Evolutionary conservation across 1,140 invertebrate species (phyloP).

Genomic region (Drosophila auraria): DNA sequence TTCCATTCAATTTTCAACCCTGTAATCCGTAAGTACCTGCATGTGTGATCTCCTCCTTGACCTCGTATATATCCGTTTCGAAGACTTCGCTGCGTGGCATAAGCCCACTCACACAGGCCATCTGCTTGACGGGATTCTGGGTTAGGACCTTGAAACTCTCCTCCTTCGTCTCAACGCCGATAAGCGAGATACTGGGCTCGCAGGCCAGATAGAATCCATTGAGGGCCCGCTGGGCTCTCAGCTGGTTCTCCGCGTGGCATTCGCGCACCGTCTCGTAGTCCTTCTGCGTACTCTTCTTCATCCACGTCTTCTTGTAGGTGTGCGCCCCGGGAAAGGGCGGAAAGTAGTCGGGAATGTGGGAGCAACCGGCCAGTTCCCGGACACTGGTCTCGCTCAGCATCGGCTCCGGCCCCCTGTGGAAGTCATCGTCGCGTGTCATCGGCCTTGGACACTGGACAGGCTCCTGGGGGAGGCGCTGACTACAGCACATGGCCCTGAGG

Average conservation of each 20-base stretch:
- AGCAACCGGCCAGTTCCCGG: neutral
- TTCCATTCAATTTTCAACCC: too few species aligned
- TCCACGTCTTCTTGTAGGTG: slow-evolving; percentile 32
- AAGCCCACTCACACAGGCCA: slow-evolving; percentile 36
- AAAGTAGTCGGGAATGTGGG: slow-evolving; percentile 48
- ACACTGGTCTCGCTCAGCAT: neutral
- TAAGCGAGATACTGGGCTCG: slow-evolving; percentile 18
- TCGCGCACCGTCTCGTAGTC: slow-evolving; percentile 11
- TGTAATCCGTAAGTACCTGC: slow-evolving; percentile 2
- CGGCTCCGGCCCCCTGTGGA: slow-evolving; percentile 1
- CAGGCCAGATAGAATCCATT: slow-evolving; percentile 34
- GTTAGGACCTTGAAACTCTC: neutral
- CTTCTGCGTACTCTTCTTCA: slow-evolving; percentile 4
- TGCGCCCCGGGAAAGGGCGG: slow-evolving; percentile 50
- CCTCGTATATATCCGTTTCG: slow-evolving; percentile 40
- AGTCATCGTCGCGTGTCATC: slow-evolving; percentile 22
- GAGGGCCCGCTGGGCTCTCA: slow-evolving; percentile 5
- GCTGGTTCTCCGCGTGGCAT: slow-evolving; percentile 1
- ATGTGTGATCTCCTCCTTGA: slow-evolving; percentile 15
- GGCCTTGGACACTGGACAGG: neutral
- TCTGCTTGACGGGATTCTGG: neutral
- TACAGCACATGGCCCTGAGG: neutral
- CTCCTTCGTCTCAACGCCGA: neutral
- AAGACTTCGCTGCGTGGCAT: slow-evolving; percentile 44
- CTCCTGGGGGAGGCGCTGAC: neutral